Evolutionary conservation across 2,113 vertebrate species (phyloP).

Genomic region (Erythrolamprus reginae): DNA sequence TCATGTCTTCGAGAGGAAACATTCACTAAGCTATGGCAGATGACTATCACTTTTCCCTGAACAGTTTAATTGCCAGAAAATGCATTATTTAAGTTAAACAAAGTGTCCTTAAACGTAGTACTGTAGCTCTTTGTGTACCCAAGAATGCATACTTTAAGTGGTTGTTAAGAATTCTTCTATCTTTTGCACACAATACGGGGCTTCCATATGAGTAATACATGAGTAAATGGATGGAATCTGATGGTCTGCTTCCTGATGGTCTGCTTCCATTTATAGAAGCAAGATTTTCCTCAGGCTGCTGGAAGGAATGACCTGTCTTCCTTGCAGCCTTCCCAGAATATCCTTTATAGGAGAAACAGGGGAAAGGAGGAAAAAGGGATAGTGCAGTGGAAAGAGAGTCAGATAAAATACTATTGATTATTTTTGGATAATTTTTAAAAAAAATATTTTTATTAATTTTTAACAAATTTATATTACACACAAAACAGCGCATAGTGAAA

Average conservation of each 20-base stretch:
- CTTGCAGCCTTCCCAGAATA: neutral
- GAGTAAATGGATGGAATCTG: neutral
- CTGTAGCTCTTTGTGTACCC: neutral
- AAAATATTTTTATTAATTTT: too few species aligned
- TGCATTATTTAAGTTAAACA: slow-evolving; percentile 46
- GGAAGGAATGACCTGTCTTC: neutral
- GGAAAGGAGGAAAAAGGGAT: neutral
- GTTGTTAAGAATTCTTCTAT: neutral
- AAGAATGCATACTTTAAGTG: neutral
- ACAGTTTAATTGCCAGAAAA: slow-evolving; percentile 38
- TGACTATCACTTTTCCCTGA: slow-evolving; percentile 36
- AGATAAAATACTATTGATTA: neutral
- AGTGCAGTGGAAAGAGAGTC: neutral
- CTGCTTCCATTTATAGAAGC: neutral
- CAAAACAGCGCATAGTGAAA: too few species aligned
- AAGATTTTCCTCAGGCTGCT: neutral
- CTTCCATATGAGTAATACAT: neutral
- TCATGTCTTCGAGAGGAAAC: slow-evolving; percentile 47
- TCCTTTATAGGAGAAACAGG: neutral
- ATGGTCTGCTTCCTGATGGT: neutral
- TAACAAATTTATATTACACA: too few species aligned
- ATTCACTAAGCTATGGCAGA: slow-evolving; percentile 36
- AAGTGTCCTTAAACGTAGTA: neutral
- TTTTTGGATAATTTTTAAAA: neutral
- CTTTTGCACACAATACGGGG: neutral